A percentile compares a stretch with the other conserved stretches of the same genome.
phyloP scores from a whole-genome alignment of 2,797 vertebrate species.

The Cheirogaleus major region DNA sequence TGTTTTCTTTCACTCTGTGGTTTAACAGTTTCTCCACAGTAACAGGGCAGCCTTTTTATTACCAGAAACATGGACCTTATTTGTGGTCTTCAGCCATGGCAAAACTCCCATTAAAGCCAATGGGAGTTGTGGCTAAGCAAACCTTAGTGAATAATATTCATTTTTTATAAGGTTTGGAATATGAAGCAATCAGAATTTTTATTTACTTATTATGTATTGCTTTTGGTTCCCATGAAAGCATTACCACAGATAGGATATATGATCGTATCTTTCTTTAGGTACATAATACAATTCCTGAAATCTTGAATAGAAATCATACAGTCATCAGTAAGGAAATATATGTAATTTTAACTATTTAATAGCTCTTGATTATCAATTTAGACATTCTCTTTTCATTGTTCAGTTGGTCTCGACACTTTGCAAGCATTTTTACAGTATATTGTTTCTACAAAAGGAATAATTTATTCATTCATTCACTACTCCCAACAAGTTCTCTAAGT shows the following conservation, averaged over 20 bases:
- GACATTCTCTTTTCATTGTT: constrained; percentile 3
- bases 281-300: background rate
- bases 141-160: constrained; percentile 49
- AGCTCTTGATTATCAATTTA: constrained; percentile 1
- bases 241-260: constrained; percentile 12
- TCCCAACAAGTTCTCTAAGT: background rate
- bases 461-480: background rate
- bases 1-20: constrained; percentile 73
- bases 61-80: constrained; percentile 61
- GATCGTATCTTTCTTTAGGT: background rate
- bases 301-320: background rate
- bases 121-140: constrained; percentile 58
- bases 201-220: constrained; percentile 53
- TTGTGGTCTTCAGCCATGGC: constrained; percentile 57
- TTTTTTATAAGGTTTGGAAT: constrained; percentile 42
- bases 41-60: constrained; percentile 63
- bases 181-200: constrained; percentile 55
- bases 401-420: background rate
- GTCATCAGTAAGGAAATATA: background rate
- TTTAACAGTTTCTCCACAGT: constrained; percentile 69
- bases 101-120: constrained; percentile 41
- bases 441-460: background rate
- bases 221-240: constrained; percentile 48
- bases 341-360: background rate
- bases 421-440: background rate